Evolutionary conservation across 2,113 vertebrate genomes (phyloP).

Genomic region (Chlorodrepanis virens): DNA sequence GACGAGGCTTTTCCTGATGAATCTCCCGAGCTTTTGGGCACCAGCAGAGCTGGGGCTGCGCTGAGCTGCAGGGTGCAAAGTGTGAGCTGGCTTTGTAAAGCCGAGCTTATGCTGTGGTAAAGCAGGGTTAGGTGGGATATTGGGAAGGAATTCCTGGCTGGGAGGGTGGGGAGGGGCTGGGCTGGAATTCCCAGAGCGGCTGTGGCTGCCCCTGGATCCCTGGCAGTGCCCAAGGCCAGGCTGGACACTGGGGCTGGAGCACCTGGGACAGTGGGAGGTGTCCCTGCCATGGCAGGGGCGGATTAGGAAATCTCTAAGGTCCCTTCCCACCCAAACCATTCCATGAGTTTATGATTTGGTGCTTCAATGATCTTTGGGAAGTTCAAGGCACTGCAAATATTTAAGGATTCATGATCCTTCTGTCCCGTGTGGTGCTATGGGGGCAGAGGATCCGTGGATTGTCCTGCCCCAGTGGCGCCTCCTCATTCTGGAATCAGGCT

Average conservation of each 20-base stretch:
- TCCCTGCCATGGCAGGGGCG: neutral
- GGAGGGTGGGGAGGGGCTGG: neutral
- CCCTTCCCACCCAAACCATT: neutral
- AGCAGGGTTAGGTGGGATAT: neutral
- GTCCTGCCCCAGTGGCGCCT: neutral
- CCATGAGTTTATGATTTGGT: neutral
- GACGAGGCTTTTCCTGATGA: neutral
- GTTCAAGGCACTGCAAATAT: neutral
- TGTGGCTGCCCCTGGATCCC: neutral
- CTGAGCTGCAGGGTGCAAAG: neutral
- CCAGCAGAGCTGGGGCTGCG: neutral
- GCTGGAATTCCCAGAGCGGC: neutral
- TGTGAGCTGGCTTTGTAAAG: neutral
- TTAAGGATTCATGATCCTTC: rapidly evolving
- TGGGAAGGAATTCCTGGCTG: neutral
- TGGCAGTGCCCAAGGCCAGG: rapidly evolving
- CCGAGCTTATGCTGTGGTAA: rapidly evolving
- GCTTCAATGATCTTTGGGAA: neutral
- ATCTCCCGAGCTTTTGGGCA: neutral
- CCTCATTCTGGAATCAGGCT: too few species aligned
- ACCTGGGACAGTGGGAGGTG: neutral
- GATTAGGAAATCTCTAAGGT: neutral
- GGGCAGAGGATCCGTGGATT: neutral
- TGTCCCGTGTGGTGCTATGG: rapidly evolving
- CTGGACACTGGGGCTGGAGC: neutral